Base-by-base conservation (phyloP, 2,888 invertebrate species). In the Nomada lathburiana region DNA sequence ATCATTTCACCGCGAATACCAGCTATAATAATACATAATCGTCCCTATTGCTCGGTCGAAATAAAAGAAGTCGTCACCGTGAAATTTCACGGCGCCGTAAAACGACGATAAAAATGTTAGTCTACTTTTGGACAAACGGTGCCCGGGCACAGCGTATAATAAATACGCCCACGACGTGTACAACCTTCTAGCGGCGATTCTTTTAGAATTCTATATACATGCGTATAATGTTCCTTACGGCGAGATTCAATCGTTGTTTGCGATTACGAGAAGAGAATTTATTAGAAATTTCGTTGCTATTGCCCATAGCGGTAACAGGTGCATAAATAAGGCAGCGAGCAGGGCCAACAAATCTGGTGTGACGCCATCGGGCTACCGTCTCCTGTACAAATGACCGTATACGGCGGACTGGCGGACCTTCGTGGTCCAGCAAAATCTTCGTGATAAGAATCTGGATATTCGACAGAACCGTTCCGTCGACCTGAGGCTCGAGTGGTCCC, bases 361-460 rank as follows among this genome's bases (percentile, higher is more conserved):
- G 83, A 86, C 83, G 81, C 78, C 79, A 83, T 85, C 81, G 68
- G 60, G 83, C 86, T 86, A 85, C 85, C 76, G 81, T 85, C 53
- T 80, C 69, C 65, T 68, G 78, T 81, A 80, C 77, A 87, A 87
- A 87, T 87, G 78, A 89, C 90, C 90, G 89, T 91, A 90, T 89
- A 90, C 86, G 88, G 90, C 64, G 59, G 72, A 71, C 81, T 73
- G 83, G 71, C 75, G 84, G 65, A 76, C 78, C 83, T 82, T 79
- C 78, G 82, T 50, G 36, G 62, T 65, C 20, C 57, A 44, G 81
- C 84, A 82, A 77, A 87, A 78, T 75, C 82, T 26, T 10, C 57
- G 64, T 52, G 86, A 87, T 83, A 86, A 84, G 76, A 76, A 87
- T 87, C 86, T 87, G 79, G 76, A 76, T 78, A 77, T 74, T 62